Conservation (phyloP, 2,113 vertebrate species). For the Ptyas mucosa region DNA sequence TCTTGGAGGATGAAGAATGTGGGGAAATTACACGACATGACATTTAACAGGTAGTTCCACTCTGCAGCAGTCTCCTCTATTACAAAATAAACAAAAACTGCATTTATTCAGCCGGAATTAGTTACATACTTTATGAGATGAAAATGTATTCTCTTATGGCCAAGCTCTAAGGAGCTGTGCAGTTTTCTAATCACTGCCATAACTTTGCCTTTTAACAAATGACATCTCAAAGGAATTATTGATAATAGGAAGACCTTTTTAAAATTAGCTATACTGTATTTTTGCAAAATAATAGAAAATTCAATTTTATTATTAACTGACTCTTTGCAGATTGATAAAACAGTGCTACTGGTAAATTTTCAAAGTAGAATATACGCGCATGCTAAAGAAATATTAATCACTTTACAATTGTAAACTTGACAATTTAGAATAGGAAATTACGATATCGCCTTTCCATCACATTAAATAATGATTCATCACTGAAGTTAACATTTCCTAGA, state of each 20-base stretch:
- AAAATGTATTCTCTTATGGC: background rate
- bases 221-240: background rate
- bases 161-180: background rate
- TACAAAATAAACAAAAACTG: background rate
- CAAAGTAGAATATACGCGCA: background rate
- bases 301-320: constrained; percentile 25
- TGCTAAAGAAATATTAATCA: constrained; percentile 16
- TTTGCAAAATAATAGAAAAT: constrained; percentile 32
- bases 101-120: background rate
- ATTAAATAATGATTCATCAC: background rate
- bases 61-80: background rate
- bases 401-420: background rate
- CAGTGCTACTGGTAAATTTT: background rate
- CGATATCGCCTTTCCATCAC: background rate
- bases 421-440: background rate
- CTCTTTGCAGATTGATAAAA: background rate
- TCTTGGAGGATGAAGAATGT: background rate
- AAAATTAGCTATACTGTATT: constrained; percentile 29
- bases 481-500: accelerated
- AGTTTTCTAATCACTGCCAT: constrained; percentile 1
- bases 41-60: background rate
- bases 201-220: background rate
- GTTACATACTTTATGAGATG: background rate
- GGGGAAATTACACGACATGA: background rate
- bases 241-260: background rate